Evolutionary conservation across 1,140 invertebrate genomes (phyloP), one percentile per base, ranked within the genome.

Genomic region (Sinonovacula constricta): DNA sequence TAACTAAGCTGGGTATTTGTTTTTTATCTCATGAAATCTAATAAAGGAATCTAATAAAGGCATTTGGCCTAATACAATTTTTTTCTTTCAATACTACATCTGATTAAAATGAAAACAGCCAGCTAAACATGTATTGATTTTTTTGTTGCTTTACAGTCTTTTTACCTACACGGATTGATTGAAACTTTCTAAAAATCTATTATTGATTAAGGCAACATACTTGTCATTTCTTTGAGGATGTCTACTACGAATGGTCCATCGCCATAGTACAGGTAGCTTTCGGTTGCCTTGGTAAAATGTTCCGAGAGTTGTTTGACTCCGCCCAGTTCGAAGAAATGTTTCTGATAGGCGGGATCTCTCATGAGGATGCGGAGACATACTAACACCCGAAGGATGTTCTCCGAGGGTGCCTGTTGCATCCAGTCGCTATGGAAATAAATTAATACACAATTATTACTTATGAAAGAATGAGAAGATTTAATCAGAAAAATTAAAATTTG

Each of bases 181-280:
- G n/a, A n/a, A n/a, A n/a, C n/a, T n/a, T n/a, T n/a, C n/a, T n/a
- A n/a, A n/a, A n/a, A n/a, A n/a, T n/a, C n/a, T n/a, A n/a, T n/a
- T n/a, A n/a, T n/a, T n/a, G n/a, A n/a, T 45, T 18, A 45, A 10
- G 39, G 39, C 7, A 30, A 83, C 90, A 87, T 87, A 91, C 90
- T 91, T 60, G 89, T 89, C 84, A 91, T 89, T 82, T 91, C 90
- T 69, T 90, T 89, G 10, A 91, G 85, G 33, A 90, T 89, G 49
- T 90, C 88, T 28, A 86, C 85, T 18, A 88, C 76, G 74, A 77
- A 89, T 5, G 85, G 85, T 24, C 81, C 83, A 66, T 89, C 89
- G 28, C 84, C 85, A 76, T 85, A 85, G n/a, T 65, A 68, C 33
- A 91, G 79, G 57, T 91, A 91, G 45, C 83, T 87, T n/a, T 88